Evolutionary conservation across 2,113 vertebrate species (phyloP).

Genomic region (Isichthys henryi): DNA sequence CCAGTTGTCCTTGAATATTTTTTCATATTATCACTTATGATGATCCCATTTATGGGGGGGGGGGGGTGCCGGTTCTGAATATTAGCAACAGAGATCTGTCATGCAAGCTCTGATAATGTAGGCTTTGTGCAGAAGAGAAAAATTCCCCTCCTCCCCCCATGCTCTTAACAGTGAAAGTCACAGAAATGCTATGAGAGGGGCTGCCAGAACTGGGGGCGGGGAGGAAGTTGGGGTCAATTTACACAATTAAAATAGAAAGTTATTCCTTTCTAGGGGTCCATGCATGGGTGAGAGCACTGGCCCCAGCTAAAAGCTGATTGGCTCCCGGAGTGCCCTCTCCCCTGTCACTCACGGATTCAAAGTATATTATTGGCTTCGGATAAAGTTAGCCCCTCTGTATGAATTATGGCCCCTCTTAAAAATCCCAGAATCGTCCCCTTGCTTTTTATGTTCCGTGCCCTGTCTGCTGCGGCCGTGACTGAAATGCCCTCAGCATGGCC

Average conservation of each 20-base stretch:
- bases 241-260: background rate
- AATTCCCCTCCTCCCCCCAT: background rate
- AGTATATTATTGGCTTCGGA: background rate
- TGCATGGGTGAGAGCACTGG: background rate
- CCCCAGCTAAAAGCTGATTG: background rate
- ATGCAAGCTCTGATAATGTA: background rate
- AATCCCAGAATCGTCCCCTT: background rate
- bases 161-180: background rate
- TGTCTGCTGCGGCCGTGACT: background rate
- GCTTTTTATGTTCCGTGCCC: background rate
- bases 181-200: background rate
- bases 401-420: background rate
- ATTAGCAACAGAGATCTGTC: background rate
- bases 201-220: background rate
- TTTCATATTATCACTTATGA: background rate
- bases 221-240: background rate
- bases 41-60: too few species aligned
- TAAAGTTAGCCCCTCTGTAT: background rate
- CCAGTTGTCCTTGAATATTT: background rate
- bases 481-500: background rate
- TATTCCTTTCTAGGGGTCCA: background rate
- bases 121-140: background rate
- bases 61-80: background rate
- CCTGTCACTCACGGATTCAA: background rate
- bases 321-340: background rate